Percentiles rank a stretch among this genome's conserved stretches.
Evolutionary conservation across 2,797 vertebrate genomes (phyloP).

Genomic region (Notolepis coatsorum): DNA sequence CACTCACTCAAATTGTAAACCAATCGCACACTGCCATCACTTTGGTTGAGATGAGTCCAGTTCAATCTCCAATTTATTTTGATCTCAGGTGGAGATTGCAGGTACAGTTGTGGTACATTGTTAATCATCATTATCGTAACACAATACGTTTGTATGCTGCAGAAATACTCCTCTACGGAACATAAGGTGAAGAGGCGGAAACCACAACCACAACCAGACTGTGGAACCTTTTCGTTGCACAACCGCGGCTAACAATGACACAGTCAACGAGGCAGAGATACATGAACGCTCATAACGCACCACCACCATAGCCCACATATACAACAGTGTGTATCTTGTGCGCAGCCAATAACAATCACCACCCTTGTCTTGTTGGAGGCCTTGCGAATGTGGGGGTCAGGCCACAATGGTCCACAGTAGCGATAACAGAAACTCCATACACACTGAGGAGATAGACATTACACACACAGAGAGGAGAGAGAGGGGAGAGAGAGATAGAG

Average conservation of each 20-base stretch:
- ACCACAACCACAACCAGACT: background rate
- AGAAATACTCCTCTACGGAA: too few species aligned
- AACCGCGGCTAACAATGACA: slow-evolving; percentile 20
- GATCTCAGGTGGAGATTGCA: too few species aligned
- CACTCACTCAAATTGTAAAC: too few species aligned
- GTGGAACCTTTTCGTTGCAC: slow-evolving; percentile 1
- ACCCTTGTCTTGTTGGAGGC: slow-evolving; percentile 61
- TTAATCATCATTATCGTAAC: too few species aligned
- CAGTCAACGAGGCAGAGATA: slow-evolving; percentile 20
- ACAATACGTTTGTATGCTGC: too few species aligned
- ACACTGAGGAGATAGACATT: slow-evolving; percentile 43
- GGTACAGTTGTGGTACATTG: too few species aligned
- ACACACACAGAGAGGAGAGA: slow-evolving; percentile 36
- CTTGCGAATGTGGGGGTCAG: slow-evolving; percentile 55
- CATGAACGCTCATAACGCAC: slow-evolving; percentile 27
- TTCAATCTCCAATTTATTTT: too few species aligned
- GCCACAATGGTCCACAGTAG: slow-evolving; percentile 57
- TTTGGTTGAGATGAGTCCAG: too few species aligned
- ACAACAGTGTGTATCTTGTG: slow-evolving; percentile 53
- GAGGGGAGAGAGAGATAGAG: background rate
- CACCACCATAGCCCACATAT: slow-evolving; percentile 20
- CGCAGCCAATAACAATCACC: slow-evolving; percentile 59
- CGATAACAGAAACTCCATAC: slow-evolving; percentile 62
- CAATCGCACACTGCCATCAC: too few species aligned
- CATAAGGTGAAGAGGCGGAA: background rate